phyloP scores from a whole-genome alignment of 2,888 invertebrate species.

The Vanessa cardui region DNA sequence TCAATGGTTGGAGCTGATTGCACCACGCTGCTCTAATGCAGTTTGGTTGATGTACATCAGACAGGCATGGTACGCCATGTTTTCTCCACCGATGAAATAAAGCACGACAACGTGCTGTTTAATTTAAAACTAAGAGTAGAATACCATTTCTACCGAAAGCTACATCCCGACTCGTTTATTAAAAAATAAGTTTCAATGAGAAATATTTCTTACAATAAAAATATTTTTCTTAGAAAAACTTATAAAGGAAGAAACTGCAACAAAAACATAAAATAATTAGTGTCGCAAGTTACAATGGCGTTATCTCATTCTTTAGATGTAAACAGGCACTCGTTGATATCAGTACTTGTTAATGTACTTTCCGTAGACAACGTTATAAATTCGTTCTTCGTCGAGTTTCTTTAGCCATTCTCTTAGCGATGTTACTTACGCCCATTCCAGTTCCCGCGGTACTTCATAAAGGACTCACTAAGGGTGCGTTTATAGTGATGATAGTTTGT shows the following conservation, averaged over 20 bases:
- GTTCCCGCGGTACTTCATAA: slow-evolving; percentile 58
- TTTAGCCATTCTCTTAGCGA: slow-evolving; percentile 31
- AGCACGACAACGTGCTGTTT: too few species aligned
- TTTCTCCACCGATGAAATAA: too few species aligned
- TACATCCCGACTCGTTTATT: too few species aligned
- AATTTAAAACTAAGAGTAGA: too few species aligned
- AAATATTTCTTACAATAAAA: too few species aligned
- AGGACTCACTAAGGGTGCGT: slow-evolving; percentile 45
- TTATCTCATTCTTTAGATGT: slow-evolving; percentile 23
- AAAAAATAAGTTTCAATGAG: too few species aligned
- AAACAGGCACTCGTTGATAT: slow-evolving; percentile 27
- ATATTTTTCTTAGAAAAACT: background rate
- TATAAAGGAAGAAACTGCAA: background rate
- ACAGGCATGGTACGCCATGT: too few species aligned
- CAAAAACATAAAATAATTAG: slow-evolving; percentile 9
- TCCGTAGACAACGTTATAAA: slow-evolving; percentile 28
- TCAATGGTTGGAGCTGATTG: too few species aligned
- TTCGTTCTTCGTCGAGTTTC: slow-evolving; percentile 32
- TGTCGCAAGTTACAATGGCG: slow-evolving; percentile 13
- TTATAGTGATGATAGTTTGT: background rate
- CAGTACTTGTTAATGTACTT: slow-evolving; percentile 25
- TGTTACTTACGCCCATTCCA: slow-evolving; percentile 40
- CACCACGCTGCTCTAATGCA: too few species aligned
- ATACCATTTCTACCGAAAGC: too few species aligned
- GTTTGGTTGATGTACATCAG: too few species aligned